These are phyloP conservation scores for Drosophila suzukii DNA, from an alignment of 1,140 invertebrate species.

Conservation along the genomic window DNA sequence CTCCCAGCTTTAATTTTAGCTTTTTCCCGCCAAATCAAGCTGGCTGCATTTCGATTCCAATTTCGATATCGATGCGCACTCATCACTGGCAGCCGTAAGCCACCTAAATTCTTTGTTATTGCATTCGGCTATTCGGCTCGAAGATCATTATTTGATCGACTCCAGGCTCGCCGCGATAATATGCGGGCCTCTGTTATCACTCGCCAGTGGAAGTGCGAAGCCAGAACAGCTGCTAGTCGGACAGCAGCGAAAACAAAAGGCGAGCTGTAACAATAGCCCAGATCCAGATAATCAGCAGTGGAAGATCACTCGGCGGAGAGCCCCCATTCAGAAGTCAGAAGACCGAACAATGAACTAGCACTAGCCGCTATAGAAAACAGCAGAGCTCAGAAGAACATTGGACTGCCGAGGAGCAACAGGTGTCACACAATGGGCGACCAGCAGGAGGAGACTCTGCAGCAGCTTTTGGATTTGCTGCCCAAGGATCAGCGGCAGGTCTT, in stretches of 20 bases:
- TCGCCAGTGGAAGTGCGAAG: conserved; percentile 32
- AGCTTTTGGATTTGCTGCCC: conserved; percentile 51
- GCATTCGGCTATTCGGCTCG: conserved; percentile 1
- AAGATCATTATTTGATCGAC: conserved; percentile 34
- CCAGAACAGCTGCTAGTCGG: conserved; percentile 47
- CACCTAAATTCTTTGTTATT: conserved; percentile 27
- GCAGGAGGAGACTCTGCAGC: conserved; percentile 26
- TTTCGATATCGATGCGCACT: neutral
- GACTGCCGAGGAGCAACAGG: conserved; percentile 26
- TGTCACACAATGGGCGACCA: conserved; percentile 20
- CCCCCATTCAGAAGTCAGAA: conserved; percentile 34
- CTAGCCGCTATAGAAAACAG: neutral
- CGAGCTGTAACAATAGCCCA: conserved; percentile 32
- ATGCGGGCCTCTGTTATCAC: conserved; percentile 64
- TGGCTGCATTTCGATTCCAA: neutral
- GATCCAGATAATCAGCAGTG: conserved; percentile 27
- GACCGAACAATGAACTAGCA: conserved; percentile 36
- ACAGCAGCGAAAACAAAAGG: conserved; percentile 12
- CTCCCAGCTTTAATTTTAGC: too few relatives aligned
- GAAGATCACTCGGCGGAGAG: conserved; percentile 7
- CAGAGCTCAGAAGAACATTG: conserved; percentile 15
- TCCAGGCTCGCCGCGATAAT: conserved; percentile 34
- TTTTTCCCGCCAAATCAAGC: neutral
- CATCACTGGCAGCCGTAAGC: conserved; percentile 9
- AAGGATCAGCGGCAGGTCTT: conserved; percentile 40